Evolutionary conservation across 2,113 vertebrate species (phyloP), one percentile per base, ranked within the genome.

Genomic region (Dolichallabes microphthalmus): DNA sequence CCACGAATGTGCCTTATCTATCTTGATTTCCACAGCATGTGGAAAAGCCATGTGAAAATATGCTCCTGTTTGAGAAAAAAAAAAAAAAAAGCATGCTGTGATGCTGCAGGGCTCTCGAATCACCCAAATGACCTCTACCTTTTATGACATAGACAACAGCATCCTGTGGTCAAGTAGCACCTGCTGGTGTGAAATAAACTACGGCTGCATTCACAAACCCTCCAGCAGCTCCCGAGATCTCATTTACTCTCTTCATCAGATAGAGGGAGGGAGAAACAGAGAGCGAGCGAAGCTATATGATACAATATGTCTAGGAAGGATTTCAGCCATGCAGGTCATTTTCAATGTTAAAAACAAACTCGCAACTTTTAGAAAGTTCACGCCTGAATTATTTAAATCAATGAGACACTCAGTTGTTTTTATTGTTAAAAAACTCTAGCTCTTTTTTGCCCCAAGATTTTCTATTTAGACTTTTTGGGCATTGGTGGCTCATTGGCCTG

Each of bases 1-100:
- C 89, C 52, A 93, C 84, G 88, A 89, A 91, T 84, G 81, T 83
- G 88, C 86, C 87, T 85, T 92, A 90, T 92, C 92, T 91, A 91
- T 91, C 88, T 87, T 69, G 80, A 86, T 86, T 91, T 85, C 64
- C 80, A 39, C 63, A 89, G 13, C 0, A 39, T 86, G 80, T 86
- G 81, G 55, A 75, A 88, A 69, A 50, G 80, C 11, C 60, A 73
- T 84, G 82, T 80, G 76, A 93, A 58, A 92, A 90, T 88, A 90
- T 63, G 83, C 22, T 77, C 78, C 87, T 50, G 32, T 86, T 82
- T 69, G 83, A 84, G 85, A 87, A 64, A 77, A 64, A 77, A 66
- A 79, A 84, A 86, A 87, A 64, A 77, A 64, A 77, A 66, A 79
- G 82, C 45, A 32, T 88, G 87, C n/a, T 86, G 83, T 69, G 87